Conservation (phyloP, 2,888 invertebrate genomes). For the Marronus borbonicus region DNA sequence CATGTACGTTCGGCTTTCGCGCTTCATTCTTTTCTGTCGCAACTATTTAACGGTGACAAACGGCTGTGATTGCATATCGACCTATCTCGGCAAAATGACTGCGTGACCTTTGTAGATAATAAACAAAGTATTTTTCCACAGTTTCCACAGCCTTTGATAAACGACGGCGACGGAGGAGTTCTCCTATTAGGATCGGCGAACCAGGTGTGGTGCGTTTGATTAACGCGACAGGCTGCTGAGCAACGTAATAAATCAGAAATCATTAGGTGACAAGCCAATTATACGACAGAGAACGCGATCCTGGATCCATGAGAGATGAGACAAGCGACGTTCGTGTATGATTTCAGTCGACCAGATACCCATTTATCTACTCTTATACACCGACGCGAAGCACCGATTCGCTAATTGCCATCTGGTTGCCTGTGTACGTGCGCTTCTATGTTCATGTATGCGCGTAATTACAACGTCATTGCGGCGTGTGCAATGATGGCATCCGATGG, state of each 20-base stretch:
- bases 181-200: constrained; percentile 42
- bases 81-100: background rate
- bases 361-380: constrained; percentile 57
- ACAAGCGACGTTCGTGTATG: constrained; percentile 61
- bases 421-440: too few species aligned
- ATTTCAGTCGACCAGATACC: constrained; percentile 59
- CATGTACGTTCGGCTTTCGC: background rate
- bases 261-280: constrained; percentile 65
- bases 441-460: constrained; percentile 5
- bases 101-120: constrained; percentile 16
- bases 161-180: background rate
- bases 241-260: constrained; percentile 64
- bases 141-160: background rate
- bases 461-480: constrained; percentile 5
- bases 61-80: background rate
- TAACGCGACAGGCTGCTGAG: constrained; percentile 59
- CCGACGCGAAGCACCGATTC: constrained; percentile 20
- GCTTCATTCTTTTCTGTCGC: background rate
- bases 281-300: constrained; percentile 57
- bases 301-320: constrained; percentile 56
- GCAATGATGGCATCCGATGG: background rate
- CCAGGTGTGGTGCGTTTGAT: constrained; percentile 63
- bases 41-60: background rate
- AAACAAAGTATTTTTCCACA: constrained; percentile 17
- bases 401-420: constrained; percentile 33